Evolutionary conservation across 1,140 invertebrate species (phyloP), one percentile per base, ranked within the genome.

Genomic region (Zaprionus gabonicus): DNA sequence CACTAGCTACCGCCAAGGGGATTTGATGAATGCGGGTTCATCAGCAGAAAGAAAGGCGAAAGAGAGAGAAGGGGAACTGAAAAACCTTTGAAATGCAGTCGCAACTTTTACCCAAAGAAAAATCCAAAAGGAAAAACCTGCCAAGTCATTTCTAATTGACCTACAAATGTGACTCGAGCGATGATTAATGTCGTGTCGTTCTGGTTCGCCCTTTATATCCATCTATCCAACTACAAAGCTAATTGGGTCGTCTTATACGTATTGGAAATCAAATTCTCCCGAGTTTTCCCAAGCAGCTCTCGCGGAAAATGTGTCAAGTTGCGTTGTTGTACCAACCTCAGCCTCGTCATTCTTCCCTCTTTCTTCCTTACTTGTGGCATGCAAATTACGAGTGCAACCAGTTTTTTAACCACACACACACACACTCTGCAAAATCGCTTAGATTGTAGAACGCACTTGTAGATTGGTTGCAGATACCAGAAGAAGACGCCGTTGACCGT

Each of bases 321-420:
- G 46, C 46, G 46, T 51, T 25, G 46, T 20, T 41, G 38, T 13
- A 13, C 46, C 20, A 20, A 20, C 20, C 55, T 58, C 71, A 46
- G 23, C 66, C 65, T 25, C 58, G 44, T 60, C n/a, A n/a, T 2
- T 23, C 23, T n/a, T 17, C n/a, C n/a, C 58, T 62, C 67, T 64
- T 49, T 44, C 36, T 57, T 31, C 28, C 17, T 60, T n/a, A 44
- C 23, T 59, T 41, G 72, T 34, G 49, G 55, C 67, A 88, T 88
- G 84, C 84, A 88, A 86, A 86, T 86, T 80, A 78, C 83, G 81
- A 83, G 76, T 76, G 64, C 84, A 86, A 80, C 83, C 73, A 71
- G 84, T 83, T 88, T 80, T 53, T 49, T 23, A 9, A 12, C 7
- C 41, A 17, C 41, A 44, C 41, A 44, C 15, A 31, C 9, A 34